These are phyloP conservation scores for Drosophila nr. medialis DNA, from an alignment of 2,888 invertebrate species.

Conservation along the genomic window DNA sequence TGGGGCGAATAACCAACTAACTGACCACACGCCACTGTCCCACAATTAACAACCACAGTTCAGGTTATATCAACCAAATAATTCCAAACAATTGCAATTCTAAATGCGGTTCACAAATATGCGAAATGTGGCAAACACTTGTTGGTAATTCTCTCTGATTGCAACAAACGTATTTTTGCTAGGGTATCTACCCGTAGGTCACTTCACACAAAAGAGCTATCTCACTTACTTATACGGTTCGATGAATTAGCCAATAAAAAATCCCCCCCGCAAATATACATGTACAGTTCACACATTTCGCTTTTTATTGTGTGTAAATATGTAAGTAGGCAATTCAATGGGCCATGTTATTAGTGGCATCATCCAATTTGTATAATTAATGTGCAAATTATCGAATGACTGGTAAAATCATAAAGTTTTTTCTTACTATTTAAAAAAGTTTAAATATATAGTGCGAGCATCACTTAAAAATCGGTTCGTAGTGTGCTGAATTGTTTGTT, in stretches of 20 bases:
- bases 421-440: background rate
- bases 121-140: constrained; percentile 5
- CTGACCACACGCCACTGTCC: constrained; percentile 54
- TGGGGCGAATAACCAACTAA: constrained; percentile 47
- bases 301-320: constrained; percentile 33
- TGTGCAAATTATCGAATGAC: constrained; percentile 45
- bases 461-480: constrained; percentile 64
- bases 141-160: background rate
- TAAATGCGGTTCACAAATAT: background rate
- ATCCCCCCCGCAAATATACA: constrained; percentile 1
- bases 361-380: constrained; percentile 34
- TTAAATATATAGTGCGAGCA: background rate
- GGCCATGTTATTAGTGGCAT: background rate
- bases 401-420: constrained; percentile 1
- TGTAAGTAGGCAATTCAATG: constrained; percentile 9
- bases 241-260: constrained; percentile 15
- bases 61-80: background rate
- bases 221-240: background rate
- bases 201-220: background rate
- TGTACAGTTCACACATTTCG: constrained; percentile 26
- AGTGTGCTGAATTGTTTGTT: constrained; percentile 47
- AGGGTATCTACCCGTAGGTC: background rate
- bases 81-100: background rate
- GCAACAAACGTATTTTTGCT: background rate
- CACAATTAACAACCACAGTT: constrained; percentile 36